A percentile compares a stretch with the other conserved stretches of the same genome.
Conservation (phyloP, 2,797 vertebrate species). For the Heterohyrax brucei region DNA sequence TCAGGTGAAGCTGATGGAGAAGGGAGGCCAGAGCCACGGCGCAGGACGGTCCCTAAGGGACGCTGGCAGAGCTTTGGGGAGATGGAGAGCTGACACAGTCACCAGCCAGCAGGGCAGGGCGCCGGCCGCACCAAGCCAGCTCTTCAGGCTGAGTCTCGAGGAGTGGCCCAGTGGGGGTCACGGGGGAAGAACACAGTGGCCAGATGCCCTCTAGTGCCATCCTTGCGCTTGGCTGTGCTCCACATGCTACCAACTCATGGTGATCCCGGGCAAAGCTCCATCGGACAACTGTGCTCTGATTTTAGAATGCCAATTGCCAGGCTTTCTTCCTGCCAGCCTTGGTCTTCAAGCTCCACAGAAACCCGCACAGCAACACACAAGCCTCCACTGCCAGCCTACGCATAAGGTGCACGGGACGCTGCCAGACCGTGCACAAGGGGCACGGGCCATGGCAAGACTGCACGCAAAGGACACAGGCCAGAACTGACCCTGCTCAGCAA, state of each 20-base stretch:
- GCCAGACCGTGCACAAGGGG: no score
- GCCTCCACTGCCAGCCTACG: not conserved
- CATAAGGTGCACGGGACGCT: not conserved
- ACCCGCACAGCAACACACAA: not conserved
- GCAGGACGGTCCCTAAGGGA: not conserved
- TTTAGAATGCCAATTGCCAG: not conserved
- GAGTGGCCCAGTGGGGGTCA: not conserved
- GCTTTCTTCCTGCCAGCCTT: not conserved
- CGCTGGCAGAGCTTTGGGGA: constrained; percentile 1
- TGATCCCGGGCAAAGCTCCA: not conserved
- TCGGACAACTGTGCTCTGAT: not conserved
- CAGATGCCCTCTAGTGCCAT: not conserved
- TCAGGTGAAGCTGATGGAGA: not conserved
- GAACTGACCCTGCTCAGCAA: not conserved
- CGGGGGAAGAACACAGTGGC: not conserved
- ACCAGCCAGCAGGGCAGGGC: not conserved
- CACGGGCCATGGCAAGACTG: no score
- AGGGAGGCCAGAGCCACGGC: not conserved
- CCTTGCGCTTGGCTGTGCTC: not conserved
- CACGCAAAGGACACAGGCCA: no score
- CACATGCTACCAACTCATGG: not conserved
- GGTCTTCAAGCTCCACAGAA: not conserved
- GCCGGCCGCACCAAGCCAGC: not conserved
- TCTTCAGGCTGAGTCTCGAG: not conserved
- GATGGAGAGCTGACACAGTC: not conserved